A percentile compares a stretch with the other conserved stretches of the same genome.
phyloP scores from a whole-genome alignment of 2,113 vertebrate species.

The Syngnathus typhle region DNA sequence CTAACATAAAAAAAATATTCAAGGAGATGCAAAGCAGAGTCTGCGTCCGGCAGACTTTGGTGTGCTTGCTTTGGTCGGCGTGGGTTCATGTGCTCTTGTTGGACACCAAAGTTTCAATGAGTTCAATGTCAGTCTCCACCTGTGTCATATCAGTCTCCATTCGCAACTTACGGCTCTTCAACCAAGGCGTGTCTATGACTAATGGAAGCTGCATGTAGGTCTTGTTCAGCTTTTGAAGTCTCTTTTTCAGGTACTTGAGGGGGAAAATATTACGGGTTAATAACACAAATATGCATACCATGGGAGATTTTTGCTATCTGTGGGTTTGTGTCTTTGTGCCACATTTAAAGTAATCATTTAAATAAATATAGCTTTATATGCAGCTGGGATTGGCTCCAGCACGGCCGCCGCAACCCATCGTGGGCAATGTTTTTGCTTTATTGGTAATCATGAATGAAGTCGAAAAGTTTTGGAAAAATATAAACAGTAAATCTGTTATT shows the following conservation, averaged over 20 bases:
- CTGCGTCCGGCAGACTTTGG: not conserved
- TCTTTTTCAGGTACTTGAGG: not conserved
- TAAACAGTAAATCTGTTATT: no score
- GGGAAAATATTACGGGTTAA: not conserved
- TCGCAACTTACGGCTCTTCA: slow-evolving; percentile 7
- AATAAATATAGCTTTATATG: no score
- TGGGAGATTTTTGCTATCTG: no score
- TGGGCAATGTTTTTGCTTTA: no score
- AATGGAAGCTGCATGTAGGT: not conserved
- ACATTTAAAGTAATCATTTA: no score
- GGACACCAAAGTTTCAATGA: slow-evolving; percentile 4
- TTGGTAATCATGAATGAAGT: no score
- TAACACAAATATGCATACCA: not conserved
- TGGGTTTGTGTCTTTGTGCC: no score
- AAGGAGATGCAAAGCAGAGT: not conserved
- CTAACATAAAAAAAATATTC: not conserved
- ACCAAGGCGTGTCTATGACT: slow-evolving; percentile 1
- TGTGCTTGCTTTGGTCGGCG: not conserved
- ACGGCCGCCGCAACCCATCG: no score
- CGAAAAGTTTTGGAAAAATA: no score
- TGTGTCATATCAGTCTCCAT: not conserved
- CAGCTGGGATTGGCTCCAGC: no score
- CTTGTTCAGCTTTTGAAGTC: not conserved
- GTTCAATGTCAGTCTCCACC: not conserved
- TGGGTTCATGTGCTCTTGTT: not conserved